These are phyloP conservation scores for Synergus itoensis DNA, from an alignment of 2,888 invertebrate species.

Conservation along the genomic window DNA sequence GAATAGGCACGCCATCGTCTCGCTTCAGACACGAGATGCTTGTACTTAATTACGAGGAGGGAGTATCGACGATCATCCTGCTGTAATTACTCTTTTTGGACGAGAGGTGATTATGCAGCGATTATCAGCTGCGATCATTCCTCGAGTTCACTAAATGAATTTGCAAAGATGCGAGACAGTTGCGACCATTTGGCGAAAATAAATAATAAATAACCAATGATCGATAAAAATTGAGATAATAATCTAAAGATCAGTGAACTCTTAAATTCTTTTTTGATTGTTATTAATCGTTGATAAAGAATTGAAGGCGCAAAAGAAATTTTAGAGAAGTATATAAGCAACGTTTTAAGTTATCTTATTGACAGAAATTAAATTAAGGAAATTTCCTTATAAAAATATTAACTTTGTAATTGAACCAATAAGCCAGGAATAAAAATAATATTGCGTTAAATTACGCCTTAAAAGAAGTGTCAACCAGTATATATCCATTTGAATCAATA, in stretches of 20 bases:
- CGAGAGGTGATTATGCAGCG: constrained; percentile 66
- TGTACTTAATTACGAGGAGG: constrained; percentile 56
- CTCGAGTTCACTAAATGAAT: constrained; percentile 46
- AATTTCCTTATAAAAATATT: not conserved
- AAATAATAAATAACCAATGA: not conserved
- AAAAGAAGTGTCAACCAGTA: not conserved
- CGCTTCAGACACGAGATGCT: constrained; percentile 45
- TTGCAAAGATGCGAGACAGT: constrained; percentile 28
- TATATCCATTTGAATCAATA: constrained; percentile 25
- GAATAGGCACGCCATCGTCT: constrained; percentile 38
- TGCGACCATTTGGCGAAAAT: not conserved
- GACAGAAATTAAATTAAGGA: not conserved
- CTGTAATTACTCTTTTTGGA: constrained; percentile 66
- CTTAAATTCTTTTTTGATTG: not conserved
- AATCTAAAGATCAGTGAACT: not conserved
- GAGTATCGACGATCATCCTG: constrained; percentile 53
- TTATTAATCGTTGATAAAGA: not conserved
- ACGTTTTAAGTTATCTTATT: not conserved
- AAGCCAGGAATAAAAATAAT: constrained; percentile 13
- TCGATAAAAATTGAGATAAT: not conserved
- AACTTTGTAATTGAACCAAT: not conserved
- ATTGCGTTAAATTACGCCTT: not conserved
- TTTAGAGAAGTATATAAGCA: not conserved
- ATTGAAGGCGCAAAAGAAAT: not conserved
- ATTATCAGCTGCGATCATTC: constrained; percentile 65